A percentile compares a stretch with the other conserved stretches of the same genome.
Evolutionary conservation across 2,113 vertebrate genomes (phyloP).

Genomic region (Tetrax tetrax): DNA sequence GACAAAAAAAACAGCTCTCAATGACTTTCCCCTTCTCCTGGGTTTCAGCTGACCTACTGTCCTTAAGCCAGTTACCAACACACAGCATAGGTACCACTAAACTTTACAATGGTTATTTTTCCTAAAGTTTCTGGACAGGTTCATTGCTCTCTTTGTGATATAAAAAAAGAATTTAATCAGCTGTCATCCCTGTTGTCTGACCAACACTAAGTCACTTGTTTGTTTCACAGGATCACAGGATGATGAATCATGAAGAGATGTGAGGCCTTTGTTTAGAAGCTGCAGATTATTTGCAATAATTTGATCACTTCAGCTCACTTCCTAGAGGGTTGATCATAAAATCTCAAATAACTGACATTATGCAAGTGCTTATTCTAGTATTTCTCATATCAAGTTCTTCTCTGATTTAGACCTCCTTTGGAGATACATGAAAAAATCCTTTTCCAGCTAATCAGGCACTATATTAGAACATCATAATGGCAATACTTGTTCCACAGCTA

Average conservation of each 20-base stretch:
- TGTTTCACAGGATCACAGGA: neutral
- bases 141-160: neutral
- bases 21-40: neutral
- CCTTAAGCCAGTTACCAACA: neutral
- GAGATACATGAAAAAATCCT: neutral
- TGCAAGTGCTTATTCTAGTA: neutral
- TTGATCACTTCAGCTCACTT: neutral
- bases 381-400: neutral
- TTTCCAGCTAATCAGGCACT: neutral
- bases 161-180: neutral
- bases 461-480: neutral
- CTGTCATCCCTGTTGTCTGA: neutral
- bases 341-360: neutral
- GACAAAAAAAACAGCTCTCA: neutral
- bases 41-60: neutral
- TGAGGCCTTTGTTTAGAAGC: neutral
- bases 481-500: neutral
- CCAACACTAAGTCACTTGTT: neutral
- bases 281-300: constrained; percentile 28
- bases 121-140: neutral
- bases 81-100: neutral
- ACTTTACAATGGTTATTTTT: neutral
- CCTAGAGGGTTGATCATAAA: neutral
- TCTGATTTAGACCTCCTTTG: neutral
- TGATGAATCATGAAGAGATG: neutral